Evolutionary conservation across 2,888 invertebrate species (phyloP).

Genomic region (Barypeithes pellucidus): DNA sequence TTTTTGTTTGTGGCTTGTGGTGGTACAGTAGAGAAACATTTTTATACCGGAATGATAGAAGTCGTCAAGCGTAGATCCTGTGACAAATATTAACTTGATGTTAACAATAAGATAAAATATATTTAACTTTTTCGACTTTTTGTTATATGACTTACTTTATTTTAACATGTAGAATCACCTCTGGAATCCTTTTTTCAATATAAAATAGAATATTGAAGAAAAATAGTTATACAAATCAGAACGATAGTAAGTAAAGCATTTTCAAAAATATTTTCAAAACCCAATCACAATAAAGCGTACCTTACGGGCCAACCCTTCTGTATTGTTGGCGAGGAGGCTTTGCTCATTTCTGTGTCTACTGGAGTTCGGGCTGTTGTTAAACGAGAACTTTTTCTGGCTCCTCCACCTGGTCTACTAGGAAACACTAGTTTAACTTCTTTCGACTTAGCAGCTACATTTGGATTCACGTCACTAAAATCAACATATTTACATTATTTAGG

Average conservation of each 20-base stretch:
- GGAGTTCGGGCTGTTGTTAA: slow-evolving; percentile 59
- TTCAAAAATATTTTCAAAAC: too few species aligned
- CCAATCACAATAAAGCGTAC: slow-evolving; percentile 69
- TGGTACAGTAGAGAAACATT: too few species aligned
- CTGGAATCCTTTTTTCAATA: too few species aligned
- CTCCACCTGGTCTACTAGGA: slow-evolving; percentile 82
- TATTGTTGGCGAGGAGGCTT: slow-evolving; percentile 77
- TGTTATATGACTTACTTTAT: too few species aligned
- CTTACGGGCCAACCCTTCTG: slow-evolving; percentile 90
- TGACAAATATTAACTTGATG: too few species aligned
- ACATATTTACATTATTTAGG: background rate
- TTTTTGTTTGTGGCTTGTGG: too few species aligned
- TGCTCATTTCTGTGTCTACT: slow-evolving; percentile 62
- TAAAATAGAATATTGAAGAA: too few species aligned
- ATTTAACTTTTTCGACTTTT: too few species aligned
- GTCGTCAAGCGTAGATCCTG: too few species aligned
- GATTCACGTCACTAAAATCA: background rate
- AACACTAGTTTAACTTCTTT: slow-evolving; percentile 81
- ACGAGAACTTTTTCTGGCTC: slow-evolving; percentile 72
- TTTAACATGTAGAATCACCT: too few species aligned
- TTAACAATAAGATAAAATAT: too few species aligned
- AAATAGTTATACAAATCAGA: background rate
- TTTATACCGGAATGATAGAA: too few species aligned
- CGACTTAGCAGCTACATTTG: slow-evolving; percentile 68
- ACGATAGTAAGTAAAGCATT: slow-evolving; percentile 36